These are phyloP conservation scores for Tachina lurida DNA, from an alignment of 2,888 invertebrate species.

Conservation along the genomic window DNA sequence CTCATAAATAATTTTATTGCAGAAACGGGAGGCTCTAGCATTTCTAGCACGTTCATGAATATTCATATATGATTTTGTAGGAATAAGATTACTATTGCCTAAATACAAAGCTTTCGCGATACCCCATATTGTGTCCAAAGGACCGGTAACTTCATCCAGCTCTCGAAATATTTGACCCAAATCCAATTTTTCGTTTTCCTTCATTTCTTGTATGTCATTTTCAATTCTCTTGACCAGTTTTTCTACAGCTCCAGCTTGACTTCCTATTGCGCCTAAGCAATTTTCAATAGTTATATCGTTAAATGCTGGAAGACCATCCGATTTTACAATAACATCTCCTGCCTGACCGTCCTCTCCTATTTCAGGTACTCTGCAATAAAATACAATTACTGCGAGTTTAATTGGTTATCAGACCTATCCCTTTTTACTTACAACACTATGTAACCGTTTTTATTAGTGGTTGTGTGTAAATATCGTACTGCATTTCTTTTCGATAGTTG, in stretches of 20 bases:
- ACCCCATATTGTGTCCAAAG: constrained; percentile 93
- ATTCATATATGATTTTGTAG: constrained; percentile 89
- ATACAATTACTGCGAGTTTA: not conserved
- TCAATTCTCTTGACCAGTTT: constrained; percentile 89
- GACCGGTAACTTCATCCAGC: constrained; percentile 88
- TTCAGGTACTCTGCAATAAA: constrained; percentile 87
- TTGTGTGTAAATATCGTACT: constrained; percentile 75
- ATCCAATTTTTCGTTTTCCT: constrained; percentile 73
- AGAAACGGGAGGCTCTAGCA: constrained; percentile 89
- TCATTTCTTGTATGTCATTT: constrained; percentile 82
- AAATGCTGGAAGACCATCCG: constrained; percentile 90
- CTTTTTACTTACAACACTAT: constrained; percentile 78
- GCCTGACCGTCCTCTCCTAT: constrained; percentile 92
- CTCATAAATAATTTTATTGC: constrained; percentile 83
- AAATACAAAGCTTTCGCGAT: constrained; percentile 92
- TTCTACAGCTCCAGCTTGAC: constrained; percentile 92
- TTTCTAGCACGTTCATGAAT: constrained; percentile 91
- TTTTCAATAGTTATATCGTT: constrained; percentile 91
- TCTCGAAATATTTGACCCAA: constrained; percentile 84
- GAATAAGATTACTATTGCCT: constrained; percentile 91
- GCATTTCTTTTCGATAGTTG: constrained; percentile 71
- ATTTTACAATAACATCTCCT: constrained; percentile 88
- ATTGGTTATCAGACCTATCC: constrained; percentile 33
- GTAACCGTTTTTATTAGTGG: constrained; percentile 75
- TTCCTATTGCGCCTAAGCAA: constrained; percentile 92